Evolutionary conservation across 2,113 vertebrate genomes (phyloP), one percentile per base, ranked within the genome.

Genomic region (Hyla sarda): DNA sequence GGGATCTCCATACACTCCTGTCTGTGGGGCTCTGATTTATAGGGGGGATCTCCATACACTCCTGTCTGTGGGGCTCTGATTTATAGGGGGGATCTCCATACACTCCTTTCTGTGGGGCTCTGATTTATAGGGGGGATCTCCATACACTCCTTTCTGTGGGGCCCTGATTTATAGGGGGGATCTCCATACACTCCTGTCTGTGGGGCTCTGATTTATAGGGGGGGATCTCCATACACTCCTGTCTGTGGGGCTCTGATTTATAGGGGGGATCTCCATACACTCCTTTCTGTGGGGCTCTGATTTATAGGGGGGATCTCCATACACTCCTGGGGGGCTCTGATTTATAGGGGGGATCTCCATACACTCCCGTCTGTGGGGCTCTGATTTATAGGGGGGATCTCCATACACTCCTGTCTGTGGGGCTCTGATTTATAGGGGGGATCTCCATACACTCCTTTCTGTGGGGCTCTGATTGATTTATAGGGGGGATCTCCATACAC

Each of bases 391-490:
- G n/a, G n/a, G n/a, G 41, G 8, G 41, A 41, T 41, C 41, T 41
- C 41, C 41, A 41, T 41, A 41, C 41, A 41, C 41, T 41, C 3
- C 16, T 56, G 19, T 56, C 21, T 58, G 56, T 58, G 41, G 41
- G 41, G 41, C 41, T 48, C 5, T 48, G 9, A 1, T 48, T 10
- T 48, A 10, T 6, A 48, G 47, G 47, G 47, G 9, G 9, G 9
- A 10, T 28, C 2, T 5, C 2, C 6, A 30, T n/a, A n/a, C n/a
- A n/a, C n/a, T 9, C 4, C 16, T 21, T 5, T 71, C 32, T 71
- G 6, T 48, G 41, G 4, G 0, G 41, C 6, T 37, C 19, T 1
- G n/a, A n/a, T n/a, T n/a, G n/a, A n/a, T n/a, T n/a, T n/a, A n/a
- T n/a, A n/a, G n/a, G n/a, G n/a, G 41, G 8, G 41, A 41, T 41